These are phyloP conservation scores for Gulo gulo DNA, from an alignment of 2,113 vertebrate species.

Conservation along the genomic window DNA sequence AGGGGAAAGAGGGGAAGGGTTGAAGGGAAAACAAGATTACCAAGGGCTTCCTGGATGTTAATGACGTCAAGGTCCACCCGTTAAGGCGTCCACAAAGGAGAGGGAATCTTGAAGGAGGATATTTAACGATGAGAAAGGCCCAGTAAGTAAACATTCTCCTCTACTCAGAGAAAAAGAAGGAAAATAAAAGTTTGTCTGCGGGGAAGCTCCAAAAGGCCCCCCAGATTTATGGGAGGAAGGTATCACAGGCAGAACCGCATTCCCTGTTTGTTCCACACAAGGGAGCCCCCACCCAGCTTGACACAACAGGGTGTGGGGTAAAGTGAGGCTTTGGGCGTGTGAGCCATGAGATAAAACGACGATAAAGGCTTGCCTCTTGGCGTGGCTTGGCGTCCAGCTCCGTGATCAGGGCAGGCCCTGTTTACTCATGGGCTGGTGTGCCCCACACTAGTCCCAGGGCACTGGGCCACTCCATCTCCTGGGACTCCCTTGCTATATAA, in stretches of 20 bases:
- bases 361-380: neutral
- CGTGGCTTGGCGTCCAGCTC: neutral
- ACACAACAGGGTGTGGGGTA: neutral
- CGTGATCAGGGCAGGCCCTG: neutral
- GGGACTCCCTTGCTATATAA: neutral
- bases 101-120: neutral
- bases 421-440: neutral
- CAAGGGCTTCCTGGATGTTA: neutral
- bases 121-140: neutral
- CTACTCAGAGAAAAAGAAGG: neutral
- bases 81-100: neutral
- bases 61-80: neutral
- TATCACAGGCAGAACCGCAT: neutral
- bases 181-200: neutral
- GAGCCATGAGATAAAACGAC: conserved; percentile 6
- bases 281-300: neutral
- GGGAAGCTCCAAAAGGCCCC: neutral
- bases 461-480: neutral
- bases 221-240: neutral
- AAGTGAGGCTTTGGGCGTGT: neutral
- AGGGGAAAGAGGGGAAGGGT: neutral
- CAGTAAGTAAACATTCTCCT: neutral
- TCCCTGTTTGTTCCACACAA: neutral
- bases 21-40: neutral
- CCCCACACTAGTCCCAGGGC: neutral